Base-by-base conservation (phyloP, 2,888 invertebrate genomes). In the Nomada lathburiana region DNA sequence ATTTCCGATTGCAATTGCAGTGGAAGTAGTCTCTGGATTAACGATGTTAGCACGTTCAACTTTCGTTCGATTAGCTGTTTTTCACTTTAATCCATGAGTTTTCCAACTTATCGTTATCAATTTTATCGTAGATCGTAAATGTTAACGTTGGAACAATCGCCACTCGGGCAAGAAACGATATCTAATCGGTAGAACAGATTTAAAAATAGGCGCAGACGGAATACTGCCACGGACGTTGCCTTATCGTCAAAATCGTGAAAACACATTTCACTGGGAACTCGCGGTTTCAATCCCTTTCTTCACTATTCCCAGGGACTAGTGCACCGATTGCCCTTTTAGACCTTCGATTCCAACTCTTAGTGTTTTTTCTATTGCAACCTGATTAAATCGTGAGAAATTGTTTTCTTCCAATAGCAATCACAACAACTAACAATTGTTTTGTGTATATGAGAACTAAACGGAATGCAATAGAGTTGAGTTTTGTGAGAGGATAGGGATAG, bases 401-500 rank as follows among this genome's bases (percentile, higher is more conserved):
- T 62, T 59, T 42, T 59, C 52, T 26, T 57, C 68, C 52, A 64
- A 53, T 36, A 75, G 50, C 36, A n/a, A 47, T 16, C 20, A 13
- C 44, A 11, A 3, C 16, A 42, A n/a, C 11, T 20, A 7, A 44
- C 20, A 23, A 7, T 16, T 47, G 20, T n/a, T 18, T 13, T 36
- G 36, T 1, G 36, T 36, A 36, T 36, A 36, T 36, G 7, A 36
- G 36, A 36, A 10, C 23, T 47, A 71, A 62, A 47, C 59, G 77
- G 62, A 64, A 60, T 20, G 57, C 53, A 36, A 42, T 67, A 29
- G 26, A 23, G 65, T 72, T 72, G 82, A 82, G 72, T 82, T 82
- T 74, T 69, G 55, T 64, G 26, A 63, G 68, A 76, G 63, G 78
- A 83, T 78, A 83, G 82, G 78, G 78, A 83, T 82, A 59, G 68